Base-by-base conservation (phyloP, 2,113 vertebrate species). In the Anguilla japonica region DNA sequence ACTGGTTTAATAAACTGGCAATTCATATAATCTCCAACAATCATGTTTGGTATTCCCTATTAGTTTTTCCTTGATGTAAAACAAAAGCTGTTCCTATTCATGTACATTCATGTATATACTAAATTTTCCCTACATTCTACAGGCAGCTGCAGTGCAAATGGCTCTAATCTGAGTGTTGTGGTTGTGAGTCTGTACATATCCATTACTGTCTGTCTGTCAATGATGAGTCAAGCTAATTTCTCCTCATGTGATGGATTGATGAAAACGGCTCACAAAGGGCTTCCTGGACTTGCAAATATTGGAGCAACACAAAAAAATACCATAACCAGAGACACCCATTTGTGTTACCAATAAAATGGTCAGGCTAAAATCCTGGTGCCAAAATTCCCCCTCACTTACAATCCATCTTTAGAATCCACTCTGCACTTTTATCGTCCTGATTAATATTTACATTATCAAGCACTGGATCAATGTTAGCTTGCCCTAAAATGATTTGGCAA, bases 151-250 rank as follows among this genome's bases (percentile, higher is more conserved):
- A 34, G 34, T 34, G 63, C 16, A 26, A 71, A 71, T 1, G 63
- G 20, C 20, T 71, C 26, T 71, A 71, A 71, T 71, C 63, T 71
- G 63, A 71, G 63, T n/a, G 9, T 20, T n/a, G 83, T 82, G 29
- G 39, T 29, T 83, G 43, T 67, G 3, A 40, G 80, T 83, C 79
- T 83, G 53, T 60, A 71, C 53, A 78, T 82, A 60, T 67, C 79
- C 46, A n/a, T 89, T 82, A 88, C 85, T 84, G 86, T 89, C 84
- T 87, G 56, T 41, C 7, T 71, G 81, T 90, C 53, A 41, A 53
- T 85, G 56, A 79, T 85, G 83, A n/a, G 53, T 79, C 40, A 85
- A 41, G 34, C 34, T 85, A 41, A 2, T 78, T 67, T 1, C 14
- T 16, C 40, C 16, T 84, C 83, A 75, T 5, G 4, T 71, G n/a